A percentile compares a stretch with the other conserved stretches of the same genome.
Evolutionary conservation across 2,888 invertebrate genomes (phyloP).

Genomic region (Dasypolia templi): DNA sequence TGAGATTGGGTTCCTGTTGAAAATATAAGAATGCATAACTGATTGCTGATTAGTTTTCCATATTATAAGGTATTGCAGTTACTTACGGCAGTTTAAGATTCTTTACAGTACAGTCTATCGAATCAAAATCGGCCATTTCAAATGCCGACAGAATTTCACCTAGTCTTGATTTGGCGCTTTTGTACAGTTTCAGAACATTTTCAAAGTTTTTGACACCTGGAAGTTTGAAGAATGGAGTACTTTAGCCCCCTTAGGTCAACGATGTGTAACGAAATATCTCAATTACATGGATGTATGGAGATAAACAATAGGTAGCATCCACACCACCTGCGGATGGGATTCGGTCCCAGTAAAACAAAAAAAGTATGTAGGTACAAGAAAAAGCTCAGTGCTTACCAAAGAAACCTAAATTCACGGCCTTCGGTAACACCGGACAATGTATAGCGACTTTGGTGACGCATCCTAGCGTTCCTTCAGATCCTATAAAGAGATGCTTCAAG

Average conservation of each 20-base stretch:
- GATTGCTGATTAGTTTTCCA: background rate
- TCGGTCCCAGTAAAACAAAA: background rate
- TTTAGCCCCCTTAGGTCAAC: background rate
- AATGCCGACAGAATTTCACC: constrained; percentile 98
- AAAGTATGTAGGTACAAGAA: background rate
- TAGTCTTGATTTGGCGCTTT: constrained; percentile 93
- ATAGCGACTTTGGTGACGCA: constrained; percentile 97
- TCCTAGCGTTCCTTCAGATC: constrained; percentile 99
- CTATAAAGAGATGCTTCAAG: constrained; percentile 98
- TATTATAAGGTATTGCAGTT: background rate
- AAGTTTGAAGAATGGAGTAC: constrained; percentile 38
- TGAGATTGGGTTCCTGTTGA: constrained; percentile 89
- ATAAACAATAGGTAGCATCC: constrained; percentile 13
- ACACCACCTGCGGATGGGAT: constrained; percentile 1
- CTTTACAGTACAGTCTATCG: constrained; percentile 92
- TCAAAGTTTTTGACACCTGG: constrained; percentile 94
- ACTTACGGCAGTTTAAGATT: constrained; percentile 90
- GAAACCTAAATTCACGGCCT: constrained; percentile 96
- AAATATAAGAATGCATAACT: background rate
- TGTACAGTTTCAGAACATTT: constrained; percentile 93
- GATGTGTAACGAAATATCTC: constrained; percentile 1
- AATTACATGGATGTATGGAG: constrained; percentile 3
- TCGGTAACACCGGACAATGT: constrained; percentile 96
- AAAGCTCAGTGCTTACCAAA: constrained; percentile 91
- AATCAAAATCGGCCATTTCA: constrained; percentile 96